Conservation (phyloP, 2,888 invertebrate genomes). For the Rugalucina vietnamica region DNA sequence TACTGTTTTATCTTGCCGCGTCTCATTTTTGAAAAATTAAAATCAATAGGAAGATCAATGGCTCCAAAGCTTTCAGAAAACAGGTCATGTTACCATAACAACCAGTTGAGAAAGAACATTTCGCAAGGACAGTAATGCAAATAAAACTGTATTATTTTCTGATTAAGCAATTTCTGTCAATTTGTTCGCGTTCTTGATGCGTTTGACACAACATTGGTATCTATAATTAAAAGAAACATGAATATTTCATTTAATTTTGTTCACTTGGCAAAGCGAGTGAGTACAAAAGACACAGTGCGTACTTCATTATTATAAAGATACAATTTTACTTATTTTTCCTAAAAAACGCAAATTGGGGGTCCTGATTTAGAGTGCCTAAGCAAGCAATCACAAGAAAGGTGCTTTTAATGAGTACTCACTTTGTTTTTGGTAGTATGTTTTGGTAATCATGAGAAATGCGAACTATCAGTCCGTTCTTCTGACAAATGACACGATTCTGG, state of each 20-base stretch:
- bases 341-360: too few species aligned
- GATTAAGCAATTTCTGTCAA: not conserved
- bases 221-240: not conserved
- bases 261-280: not conserved
- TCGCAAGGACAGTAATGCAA: conserved; percentile 56
- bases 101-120: conserved; percentile 41
- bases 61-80: conserved; percentile 56
- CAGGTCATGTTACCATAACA: conserved; percentile 56
- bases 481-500: too few species aligned
- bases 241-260: conserved; percentile 8
- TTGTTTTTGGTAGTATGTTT: too few species aligned
- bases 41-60: conserved; percentile 53
- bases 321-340: too few species aligned
- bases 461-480: too few species aligned
- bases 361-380: too few species aligned
- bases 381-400: too few species aligned
- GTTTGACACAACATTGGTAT: not conserved
- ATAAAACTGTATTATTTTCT: conserved; percentile 43
- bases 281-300: too few species aligned
- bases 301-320: too few species aligned
- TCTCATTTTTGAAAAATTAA: conserved; percentile 43
- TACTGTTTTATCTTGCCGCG: too few species aligned
- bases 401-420: too few species aligned
- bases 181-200: not conserved
- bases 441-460: too few species aligned